These are phyloP conservation scores for Eupithecia insigniata DNA, from an alignment of 2,888 invertebrate species.

Conservation along the genomic window DNA sequence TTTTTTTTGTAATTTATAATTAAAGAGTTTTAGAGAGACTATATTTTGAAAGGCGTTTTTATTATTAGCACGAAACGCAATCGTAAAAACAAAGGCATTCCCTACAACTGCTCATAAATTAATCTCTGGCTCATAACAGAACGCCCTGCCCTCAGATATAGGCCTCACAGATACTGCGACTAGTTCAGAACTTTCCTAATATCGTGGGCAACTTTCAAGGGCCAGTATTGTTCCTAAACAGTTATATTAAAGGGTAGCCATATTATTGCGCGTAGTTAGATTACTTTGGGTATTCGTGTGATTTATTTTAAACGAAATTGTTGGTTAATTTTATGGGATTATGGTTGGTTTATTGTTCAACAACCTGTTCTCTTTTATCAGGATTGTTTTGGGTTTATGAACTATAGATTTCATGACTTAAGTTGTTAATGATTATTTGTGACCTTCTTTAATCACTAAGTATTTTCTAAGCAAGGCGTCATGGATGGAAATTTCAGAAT, in stretches of 20 bases:
- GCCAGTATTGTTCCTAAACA: slow-evolving; percentile 44
- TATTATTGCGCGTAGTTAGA: slow-evolving; percentile 41
- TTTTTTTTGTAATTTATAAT: too few relatives aligned
- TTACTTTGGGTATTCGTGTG: slow-evolving; percentile 33
- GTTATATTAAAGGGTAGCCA: slow-evolving; percentile 44
- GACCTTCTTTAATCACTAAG: background rate
- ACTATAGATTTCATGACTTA: background rate
- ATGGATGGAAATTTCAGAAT: background rate
- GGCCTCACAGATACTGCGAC: background rate
- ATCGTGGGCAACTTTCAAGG: slow-evolving; percentile 71
- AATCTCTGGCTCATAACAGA: slow-evolving; percentile 1
- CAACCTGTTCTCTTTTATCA: background rate
- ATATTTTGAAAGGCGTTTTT: background rate
- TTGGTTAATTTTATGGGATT: slow-evolving; percentile 10
- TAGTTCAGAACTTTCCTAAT: slow-evolving; percentile 72
- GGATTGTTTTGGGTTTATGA: slow-evolving; percentile 2
- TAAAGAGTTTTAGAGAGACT: background rate
- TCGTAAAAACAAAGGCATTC: too few relatives aligned
- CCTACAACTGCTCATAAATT: background rate
- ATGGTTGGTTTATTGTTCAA: slow-evolving; percentile 4
- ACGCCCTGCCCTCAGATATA: background rate
- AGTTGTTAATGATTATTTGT: background rate
- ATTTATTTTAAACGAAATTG: slow-evolving; percentile 16
- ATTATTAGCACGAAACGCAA: too few relatives aligned
- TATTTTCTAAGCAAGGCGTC: background rate